These are phyloP conservation scores for Drosophila simulans DNA, from an alignment of 1,140 invertebrate genomes.

Conservation along the genomic window DNA sequence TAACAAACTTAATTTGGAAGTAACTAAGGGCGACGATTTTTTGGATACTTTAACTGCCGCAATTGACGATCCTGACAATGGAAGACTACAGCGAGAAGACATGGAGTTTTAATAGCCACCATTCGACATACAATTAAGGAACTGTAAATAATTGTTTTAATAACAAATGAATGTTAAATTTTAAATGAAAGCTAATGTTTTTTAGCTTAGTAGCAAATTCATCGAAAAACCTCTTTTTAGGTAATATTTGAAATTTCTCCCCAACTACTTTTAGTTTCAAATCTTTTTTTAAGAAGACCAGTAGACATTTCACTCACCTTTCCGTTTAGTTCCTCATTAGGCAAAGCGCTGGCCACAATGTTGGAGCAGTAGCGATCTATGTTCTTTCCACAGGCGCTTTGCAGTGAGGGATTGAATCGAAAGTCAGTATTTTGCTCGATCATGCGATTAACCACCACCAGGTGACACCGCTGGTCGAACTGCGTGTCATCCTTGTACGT, in stretches of 20 bases:
- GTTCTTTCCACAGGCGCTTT: conserved; percentile 91
- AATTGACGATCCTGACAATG: conserved; percentile 73
- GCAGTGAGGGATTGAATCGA: conserved; percentile 93
- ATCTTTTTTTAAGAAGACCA: no score
- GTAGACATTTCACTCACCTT: conserved; percentile 84
- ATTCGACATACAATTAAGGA: not conserved
- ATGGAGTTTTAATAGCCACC: conserved; percentile 42
- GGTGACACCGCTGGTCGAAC: conserved; percentile 94
- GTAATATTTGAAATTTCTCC: no score
- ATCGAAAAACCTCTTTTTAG: no score
- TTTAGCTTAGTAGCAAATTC: not conserved
- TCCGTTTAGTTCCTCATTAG: conserved; percentile 87
- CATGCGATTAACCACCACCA: conserved; percentile 94
- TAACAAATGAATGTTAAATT: no score
- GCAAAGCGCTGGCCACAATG: conserved; percentile 79
- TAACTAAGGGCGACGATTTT: conserved; percentile 52
- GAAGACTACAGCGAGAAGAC: conserved; percentile 42
- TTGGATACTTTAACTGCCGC: conserved; percentile 62
- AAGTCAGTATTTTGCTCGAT: conserved; percentile 97
- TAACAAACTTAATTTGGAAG: conserved; percentile 57
- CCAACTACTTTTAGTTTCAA: no score
- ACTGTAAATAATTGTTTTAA: no score
- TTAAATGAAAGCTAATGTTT: no score
- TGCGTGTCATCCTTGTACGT: conserved; percentile 91
- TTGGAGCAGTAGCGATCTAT: conserved; percentile 89